phyloP scores from a whole-genome alignment of 2,888 invertebrate species.

The Physocephala rufipes region DNA sequence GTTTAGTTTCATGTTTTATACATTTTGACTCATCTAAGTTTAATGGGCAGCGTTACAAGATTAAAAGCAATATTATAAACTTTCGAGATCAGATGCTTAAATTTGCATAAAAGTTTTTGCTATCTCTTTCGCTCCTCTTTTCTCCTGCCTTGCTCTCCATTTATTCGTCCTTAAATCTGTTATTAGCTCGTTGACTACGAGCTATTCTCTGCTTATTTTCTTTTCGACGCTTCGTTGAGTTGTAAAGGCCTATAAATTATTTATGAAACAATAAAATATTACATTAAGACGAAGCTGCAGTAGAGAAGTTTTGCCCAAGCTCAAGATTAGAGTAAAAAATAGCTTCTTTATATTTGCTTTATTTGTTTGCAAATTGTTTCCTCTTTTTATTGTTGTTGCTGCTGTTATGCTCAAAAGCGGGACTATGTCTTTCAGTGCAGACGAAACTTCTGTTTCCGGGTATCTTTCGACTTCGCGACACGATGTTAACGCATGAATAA shows the following conservation, averaged over 20 bases:
- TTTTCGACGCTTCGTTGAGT: background rate
- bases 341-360: constrained; percentile 11
- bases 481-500: constrained; percentile 34
- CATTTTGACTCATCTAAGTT: background rate
- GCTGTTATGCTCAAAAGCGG: constrained; percentile 6
- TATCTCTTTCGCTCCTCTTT: background rate
- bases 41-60: background rate
- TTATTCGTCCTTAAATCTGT: background rate
- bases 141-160: background rate
- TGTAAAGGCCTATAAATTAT: constrained; percentile 26
- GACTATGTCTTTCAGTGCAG: constrained; percentile 22
- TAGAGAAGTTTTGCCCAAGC: constrained; percentile 8
- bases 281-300: constrained; percentile 6
- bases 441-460: constrained; percentile 30
- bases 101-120: background rate
- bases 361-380: background rate
- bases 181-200: background rate
- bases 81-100: background rate
- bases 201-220: background rate
- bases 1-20: too few species aligned
- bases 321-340: constrained; percentile 1
- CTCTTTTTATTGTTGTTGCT: constrained; percentile 1
- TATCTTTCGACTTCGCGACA: constrained; percentile 30
- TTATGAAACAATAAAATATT: constrained; percentile 31
- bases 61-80: background rate